Evolutionary conservation across 2,113 vertebrate species (phyloP).

Genomic region (Zapornia atra): DNA sequence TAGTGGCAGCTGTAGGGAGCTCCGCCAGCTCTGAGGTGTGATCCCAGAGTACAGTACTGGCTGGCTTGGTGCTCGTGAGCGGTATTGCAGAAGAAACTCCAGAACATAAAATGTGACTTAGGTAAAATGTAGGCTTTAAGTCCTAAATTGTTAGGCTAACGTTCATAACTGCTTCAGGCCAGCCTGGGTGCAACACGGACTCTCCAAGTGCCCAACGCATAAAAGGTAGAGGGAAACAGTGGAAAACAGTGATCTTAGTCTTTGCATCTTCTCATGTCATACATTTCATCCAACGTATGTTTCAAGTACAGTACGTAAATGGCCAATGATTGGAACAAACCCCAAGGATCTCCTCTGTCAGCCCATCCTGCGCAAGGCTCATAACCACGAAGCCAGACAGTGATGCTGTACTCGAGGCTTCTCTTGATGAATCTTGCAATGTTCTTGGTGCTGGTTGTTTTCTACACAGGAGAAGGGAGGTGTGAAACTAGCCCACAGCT

Average conservation of each 20-base stretch:
- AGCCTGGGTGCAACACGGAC: neutral
- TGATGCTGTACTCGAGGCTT: neutral
- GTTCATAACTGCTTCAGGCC: neutral
- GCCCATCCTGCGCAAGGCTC: neutral
- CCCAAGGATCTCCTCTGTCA: neutral
- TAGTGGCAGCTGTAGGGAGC: neutral
- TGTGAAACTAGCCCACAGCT: slow-evolving; percentile 41
- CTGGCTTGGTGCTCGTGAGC: neutral
- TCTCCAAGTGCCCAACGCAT: neutral
- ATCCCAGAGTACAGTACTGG: neutral
- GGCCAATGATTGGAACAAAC: neutral
- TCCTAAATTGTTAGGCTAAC: neutral
- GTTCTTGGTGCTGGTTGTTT: neutral
- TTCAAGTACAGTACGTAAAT: neutral
- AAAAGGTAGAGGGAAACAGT: no score
- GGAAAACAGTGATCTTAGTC: neutral
- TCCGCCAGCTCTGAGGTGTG: neutral
- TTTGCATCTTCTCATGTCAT: neutral
- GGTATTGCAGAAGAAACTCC: neutral
- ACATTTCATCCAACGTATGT: neutral
- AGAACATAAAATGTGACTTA: neutral
- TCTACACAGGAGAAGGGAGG: neutral
- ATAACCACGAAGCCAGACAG: neutral
- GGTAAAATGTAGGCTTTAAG: neutral
- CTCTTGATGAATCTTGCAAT: neutral